phyloP scores from a whole-genome alignment of 1,140 invertebrate species.

The Thalassaphorura encarpata region DNA sequence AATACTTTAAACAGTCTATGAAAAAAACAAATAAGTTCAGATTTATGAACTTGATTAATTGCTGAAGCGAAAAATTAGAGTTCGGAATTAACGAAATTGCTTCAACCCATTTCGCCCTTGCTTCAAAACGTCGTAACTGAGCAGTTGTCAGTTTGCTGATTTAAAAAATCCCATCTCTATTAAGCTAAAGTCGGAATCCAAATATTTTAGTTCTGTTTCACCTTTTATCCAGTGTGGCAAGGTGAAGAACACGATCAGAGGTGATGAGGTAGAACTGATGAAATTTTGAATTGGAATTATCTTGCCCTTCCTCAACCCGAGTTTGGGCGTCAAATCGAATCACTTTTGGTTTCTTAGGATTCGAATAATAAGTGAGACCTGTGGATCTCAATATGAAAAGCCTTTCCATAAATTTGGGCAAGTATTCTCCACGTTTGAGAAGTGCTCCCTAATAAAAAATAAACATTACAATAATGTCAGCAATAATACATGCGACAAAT shows the following conservation, averaged over 20 bases:
- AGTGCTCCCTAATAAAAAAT: conserved; percentile 47
- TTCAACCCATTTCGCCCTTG: too few relatives aligned
- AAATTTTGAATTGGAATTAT: conserved; percentile 44
- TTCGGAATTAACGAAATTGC: too few relatives aligned
- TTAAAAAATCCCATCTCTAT: too few relatives aligned
- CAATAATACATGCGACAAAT: not conserved
- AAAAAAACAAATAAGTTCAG: too few relatives aligned
- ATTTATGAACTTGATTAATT: too few relatives aligned
- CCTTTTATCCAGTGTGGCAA: conserved; percentile 36
- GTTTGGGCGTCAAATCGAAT: conserved; percentile 54
- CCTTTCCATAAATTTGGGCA: conserved; percentile 63
- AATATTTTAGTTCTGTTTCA: too few relatives aligned
- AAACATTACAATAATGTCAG: not conserved
- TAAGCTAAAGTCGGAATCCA: too few relatives aligned
- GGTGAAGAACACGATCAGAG: conserved; percentile 54
- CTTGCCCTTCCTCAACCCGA: conserved; percentile 49
- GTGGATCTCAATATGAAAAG: conserved; percentile 67
- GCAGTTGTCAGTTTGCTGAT: too few relatives aligned
- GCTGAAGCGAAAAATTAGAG: too few relatives aligned
- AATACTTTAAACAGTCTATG: too few relatives aligned
- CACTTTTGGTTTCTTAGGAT: conserved; percentile 54
- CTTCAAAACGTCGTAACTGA: too few relatives aligned
- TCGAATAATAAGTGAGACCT: conserved; percentile 62
- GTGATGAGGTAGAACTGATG: conserved; percentile 49
- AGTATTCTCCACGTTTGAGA: conserved; percentile 58